Evolutionary conservation across 2,888 invertebrate species (phyloP).

Genomic region (Cheilosia scutellata): DNA sequence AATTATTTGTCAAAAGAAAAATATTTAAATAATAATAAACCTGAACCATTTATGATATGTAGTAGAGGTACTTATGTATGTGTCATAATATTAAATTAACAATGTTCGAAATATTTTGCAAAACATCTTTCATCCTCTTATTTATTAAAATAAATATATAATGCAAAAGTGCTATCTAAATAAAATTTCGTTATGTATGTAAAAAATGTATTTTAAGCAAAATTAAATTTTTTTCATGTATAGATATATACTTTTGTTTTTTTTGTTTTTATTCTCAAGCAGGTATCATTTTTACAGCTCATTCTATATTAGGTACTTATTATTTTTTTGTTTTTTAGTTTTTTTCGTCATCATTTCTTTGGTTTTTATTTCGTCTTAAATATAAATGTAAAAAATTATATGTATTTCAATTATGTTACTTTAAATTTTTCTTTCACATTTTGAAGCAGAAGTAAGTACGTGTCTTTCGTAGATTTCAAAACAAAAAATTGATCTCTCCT

Average conservation of each 20-base stretch:
- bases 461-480: constrained; percentile 16
- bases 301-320: constrained; percentile 82
- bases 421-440: constrained; percentile 23
- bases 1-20: background rate
- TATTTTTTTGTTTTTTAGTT: constrained; percentile 75
- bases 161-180: background rate
- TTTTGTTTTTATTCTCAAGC: constrained; percentile 80
- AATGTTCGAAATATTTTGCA: constrained; percentile 45
- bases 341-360: constrained; percentile 57
- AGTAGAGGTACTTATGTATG: background rate
- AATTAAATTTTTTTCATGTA: constrained; percentile 32
- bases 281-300: constrained; percentile 84
- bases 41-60: constrained; percentile 28
- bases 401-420: constrained; percentile 34
- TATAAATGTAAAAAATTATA: constrained; percentile 69
- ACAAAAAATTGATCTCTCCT: background rate
- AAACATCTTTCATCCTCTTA: constrained; percentile 2
- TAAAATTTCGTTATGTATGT: background rate
- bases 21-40: background rate
- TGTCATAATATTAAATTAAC: background rate
- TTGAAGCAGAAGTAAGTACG: constrained; percentile 51
- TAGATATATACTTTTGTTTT: constrained; percentile 13
- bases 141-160: background rate
- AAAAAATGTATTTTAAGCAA: constrained; percentile 19
- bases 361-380: constrained; percentile 46